Base-by-base conservation (phyloP, 2,888 invertebrate species). In the Cynaeus angustus region DNA sequence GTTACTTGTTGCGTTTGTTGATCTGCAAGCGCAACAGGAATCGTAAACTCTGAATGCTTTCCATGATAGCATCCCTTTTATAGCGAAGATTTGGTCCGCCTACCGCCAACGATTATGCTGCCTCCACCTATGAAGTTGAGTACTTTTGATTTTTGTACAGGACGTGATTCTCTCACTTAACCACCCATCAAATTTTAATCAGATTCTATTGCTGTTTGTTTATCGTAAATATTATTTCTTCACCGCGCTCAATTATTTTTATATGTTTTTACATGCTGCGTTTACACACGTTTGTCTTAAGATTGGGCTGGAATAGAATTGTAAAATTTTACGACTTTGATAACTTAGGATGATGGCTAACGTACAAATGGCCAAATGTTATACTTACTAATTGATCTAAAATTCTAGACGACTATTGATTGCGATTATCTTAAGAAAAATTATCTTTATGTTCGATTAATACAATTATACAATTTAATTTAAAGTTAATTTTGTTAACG, bases 51-150 rank as follows among this genome's bases (percentile, higher is more conserved):
- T 70, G 71, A 33, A 52, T 45, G 38, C 50, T 52, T 38, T 66
- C 67, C 68, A 66, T 65, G 69, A 66, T 68, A 70, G 65, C 72
- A 68, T 48, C 67, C 74, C 73, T 75, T 75, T 73, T 75, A 75
- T 75, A 75, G 61, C 62, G 58, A 66, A 71, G 48, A 61, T 56
- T 72, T 67, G 75, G 69, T 69, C 75, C 75, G 75, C 75, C 75
- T 75, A 72, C 75, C 75, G 75, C 75, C 75, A 75, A 75, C 75
- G 72, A 67, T 59, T 52, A 71, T 65, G 52, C 74, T 70, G 74
- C 75, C 75, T 72, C 73, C 71, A 64, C 68, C 62, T 45, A 46
- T 38, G 33, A 48, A 56, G 58, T 55, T 55, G 56, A 10, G 43
- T 28, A 43, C 48, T 67, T 52, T 58, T 59, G 59, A 52, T 67